These are phyloP conservation scores for Gortyna flavago DNA, from an alignment of 2,888 invertebrate species.

Conservation along the genomic window DNA sequence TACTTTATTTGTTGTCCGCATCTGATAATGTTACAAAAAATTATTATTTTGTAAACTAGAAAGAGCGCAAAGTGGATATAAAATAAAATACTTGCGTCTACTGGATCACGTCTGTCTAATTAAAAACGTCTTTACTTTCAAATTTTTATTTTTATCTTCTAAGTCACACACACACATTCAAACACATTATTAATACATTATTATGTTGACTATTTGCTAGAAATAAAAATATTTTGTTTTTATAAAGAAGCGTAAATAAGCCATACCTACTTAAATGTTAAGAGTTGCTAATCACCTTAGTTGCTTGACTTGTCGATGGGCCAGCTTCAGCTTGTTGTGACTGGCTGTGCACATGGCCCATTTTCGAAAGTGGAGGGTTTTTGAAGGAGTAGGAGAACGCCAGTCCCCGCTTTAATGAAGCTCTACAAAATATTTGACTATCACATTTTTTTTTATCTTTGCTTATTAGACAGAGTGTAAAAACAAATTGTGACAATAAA, in stretches of 20 bases:
- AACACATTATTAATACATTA: not conserved
- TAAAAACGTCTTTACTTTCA: not conserved
- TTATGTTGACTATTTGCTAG: not conserved
- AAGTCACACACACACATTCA: not conserved
- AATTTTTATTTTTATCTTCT: not conserved
- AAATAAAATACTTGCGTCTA: not conserved
- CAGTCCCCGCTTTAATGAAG: constrained; percentile 91
- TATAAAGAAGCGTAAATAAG: constrained; percentile 13
- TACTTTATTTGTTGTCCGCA: constrained; percentile 24
- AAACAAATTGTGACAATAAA: not conserved
- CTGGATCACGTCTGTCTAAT: constrained; percentile 3
- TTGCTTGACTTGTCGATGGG: constrained; percentile 67
- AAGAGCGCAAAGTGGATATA: constrained; percentile 4
- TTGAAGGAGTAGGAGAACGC: constrained; percentile 93
- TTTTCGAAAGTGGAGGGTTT: constrained; percentile 95
- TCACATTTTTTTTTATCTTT: not conserved
- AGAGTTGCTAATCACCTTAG: constrained; percentile 47
- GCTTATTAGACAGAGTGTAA: not conserved
- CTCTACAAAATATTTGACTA: constrained; percentile 80
- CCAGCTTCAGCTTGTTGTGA: constrained; percentile 72
- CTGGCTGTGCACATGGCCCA: constrained; percentile 91
- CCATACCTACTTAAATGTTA: constrained; percentile 27
- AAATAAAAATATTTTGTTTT: not conserved
- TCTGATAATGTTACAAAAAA: constrained; percentile 41
- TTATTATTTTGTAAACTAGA: not conserved